phyloP scores from a whole-genome alignment of 2,888 invertebrate genomes.

The Agrochola lota region DNA sequence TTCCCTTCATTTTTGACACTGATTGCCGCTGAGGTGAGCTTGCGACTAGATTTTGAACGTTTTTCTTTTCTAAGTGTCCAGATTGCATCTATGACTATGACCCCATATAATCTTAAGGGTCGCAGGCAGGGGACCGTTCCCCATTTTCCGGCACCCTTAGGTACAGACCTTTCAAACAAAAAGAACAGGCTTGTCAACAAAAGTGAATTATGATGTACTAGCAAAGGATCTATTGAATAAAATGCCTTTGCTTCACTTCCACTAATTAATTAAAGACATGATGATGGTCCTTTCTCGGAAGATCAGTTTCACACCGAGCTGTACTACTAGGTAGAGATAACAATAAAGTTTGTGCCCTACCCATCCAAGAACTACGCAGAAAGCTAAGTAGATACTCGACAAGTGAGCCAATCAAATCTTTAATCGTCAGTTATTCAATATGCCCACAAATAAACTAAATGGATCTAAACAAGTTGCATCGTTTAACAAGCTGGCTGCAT shows the following conservation, averaged over 20 bases:
- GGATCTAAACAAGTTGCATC: slow-evolving; percentile 52
- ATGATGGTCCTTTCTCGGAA: neutral
- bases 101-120: neutral
- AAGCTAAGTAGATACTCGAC: slow-evolving; percentile 9
- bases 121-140: neutral
- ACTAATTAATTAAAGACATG: neutral
- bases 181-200: neutral
- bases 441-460: slow-evolving; percentile 40
- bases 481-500: slow-evolving; percentile 51
- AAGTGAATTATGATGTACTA: neutral
- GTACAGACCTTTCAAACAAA: neutral
- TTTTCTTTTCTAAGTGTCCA: neutral
- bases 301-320: neutral
- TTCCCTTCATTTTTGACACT: too few species aligned
- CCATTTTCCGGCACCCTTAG: too few species aligned
- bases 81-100: neutral
- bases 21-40: too few species aligned
- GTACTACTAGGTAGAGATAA: neutral
- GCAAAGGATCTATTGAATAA: neutral
- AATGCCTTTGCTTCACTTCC: neutral
- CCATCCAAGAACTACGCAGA: slow-evolving; percentile 7
- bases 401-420: slow-evolving; percentile 40
- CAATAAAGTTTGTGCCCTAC: slow-evolving; percentile 3
- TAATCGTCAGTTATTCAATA: slow-evolving; percentile 41
- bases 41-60: too few species aligned